Evolutionary conservation across 2,888 invertebrate species (phyloP), one percentile per base, ranked within the genome.

Genomic region (Synergus laeviventris): DNA sequence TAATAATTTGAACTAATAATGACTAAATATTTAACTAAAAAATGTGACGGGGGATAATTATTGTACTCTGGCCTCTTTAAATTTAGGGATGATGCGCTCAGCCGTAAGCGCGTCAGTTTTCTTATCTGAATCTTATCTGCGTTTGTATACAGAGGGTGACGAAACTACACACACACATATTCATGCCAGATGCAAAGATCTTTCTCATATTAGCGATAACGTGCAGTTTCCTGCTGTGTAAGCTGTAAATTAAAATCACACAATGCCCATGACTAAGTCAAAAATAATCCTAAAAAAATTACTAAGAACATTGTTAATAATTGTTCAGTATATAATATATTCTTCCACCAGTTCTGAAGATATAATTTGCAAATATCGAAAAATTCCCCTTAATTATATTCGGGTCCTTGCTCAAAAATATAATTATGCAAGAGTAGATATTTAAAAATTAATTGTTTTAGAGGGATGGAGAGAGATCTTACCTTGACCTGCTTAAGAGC

Each of bases 401-500:
- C 5, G 31, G 1, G 7, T 31, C 31, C 5, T 5, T 31, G 1
- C 1, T 21, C 56, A n/a, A 11, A 59, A 59, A 59, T 21, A 9
- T n/a, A n/a, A n/a, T n/a, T n/a, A n/a, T 21, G 11, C 7, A 59
- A 12, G 14, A 4, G 12, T 11, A 1, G 9, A 56, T 9, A n/a
- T 7, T 56, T 49, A 1, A 11, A 39, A 11, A 56, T 56, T 12
- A 49, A n/a, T 49, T 49, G 16, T 18, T n/a, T 54, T 54, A 8
- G 7, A 42, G 42, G 42, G 14, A 42, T 42, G 42, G 12, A 42
- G 21, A 70, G 12, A 42, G 21, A 70, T 87, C 93, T 91, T 86
- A 96, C 96, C 94, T 95, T 94, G 84, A 95, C 94, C 81, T 94
- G 94, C 85, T 94, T 93, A 81, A 94, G 93, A 75, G 95, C 94